These are phyloP conservation scores for Dasypolia templi DNA, from an alignment of 2,888 invertebrate genomes.

Conservation along the genomic window DNA sequence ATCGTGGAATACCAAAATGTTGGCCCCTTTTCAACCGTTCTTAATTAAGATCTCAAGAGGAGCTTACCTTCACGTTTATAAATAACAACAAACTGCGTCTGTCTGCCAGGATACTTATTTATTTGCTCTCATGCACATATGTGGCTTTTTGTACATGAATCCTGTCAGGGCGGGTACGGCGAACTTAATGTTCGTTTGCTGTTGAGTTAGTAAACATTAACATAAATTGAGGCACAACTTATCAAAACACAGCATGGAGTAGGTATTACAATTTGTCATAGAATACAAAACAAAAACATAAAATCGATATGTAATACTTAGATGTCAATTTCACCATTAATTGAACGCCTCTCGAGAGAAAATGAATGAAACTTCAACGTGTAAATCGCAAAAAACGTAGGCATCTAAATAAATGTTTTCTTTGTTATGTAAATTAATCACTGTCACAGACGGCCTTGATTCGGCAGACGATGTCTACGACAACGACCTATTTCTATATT, in stretches of 20 bases:
- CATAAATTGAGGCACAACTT: no score
- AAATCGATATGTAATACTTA: no score
- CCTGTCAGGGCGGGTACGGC: no score
- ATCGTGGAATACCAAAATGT: constrained; percentile 8
- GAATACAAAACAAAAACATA: no score
- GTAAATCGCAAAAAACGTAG: not conserved
- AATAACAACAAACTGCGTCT: not conserved
- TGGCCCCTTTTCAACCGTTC: constrained; percentile 14
- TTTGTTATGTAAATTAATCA: constrained; percentile 18
- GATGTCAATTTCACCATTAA: not conserved
- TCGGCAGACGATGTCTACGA: constrained; percentile 33
- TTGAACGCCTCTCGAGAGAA: not conserved
- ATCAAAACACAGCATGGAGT: no score
- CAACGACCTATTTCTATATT: constrained; percentile 27
- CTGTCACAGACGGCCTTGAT: constrained; percentile 35
- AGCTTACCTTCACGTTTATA: not conserved
- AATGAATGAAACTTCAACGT: not conserved
- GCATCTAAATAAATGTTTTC: constrained; percentile 3
- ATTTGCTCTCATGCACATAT: not conserved
- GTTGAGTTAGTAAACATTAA: not conserved
- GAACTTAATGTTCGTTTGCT: not conserved
- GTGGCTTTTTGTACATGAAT: not conserved
- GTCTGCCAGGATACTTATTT: not conserved
- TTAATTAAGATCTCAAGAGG: not conserved
- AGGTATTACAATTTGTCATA: no score